A percentile compares a stretch with the other conserved stretches of the same genome.
Conservation (phyloP, 2,888 invertebrate species). For the Hydroisotoma schaefferi region DNA sequence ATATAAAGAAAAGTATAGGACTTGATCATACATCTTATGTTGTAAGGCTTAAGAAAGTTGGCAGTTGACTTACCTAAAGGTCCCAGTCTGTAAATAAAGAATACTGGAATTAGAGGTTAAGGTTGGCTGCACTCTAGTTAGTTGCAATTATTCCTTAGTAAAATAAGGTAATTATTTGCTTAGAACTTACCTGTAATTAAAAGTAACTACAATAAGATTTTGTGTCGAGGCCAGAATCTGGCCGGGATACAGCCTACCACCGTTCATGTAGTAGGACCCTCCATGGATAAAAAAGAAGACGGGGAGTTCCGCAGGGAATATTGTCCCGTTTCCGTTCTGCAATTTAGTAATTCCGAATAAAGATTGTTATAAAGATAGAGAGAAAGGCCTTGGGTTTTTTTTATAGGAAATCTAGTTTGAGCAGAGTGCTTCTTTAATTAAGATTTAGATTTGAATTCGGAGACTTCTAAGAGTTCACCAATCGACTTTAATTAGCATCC, state of each 20-base stretch:
- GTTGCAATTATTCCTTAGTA: too few relatives aligned
- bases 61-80: slow-evolving; percentile 50
- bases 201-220: slow-evolving; percentile 50
- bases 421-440: too few relatives aligned
- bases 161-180: too few relatives aligned
- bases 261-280: slow-evolving; percentile 51
- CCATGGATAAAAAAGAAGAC: slow-evolving; percentile 52
- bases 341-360: too few relatives aligned
- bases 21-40: too few relatives aligned
- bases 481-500: too few relatives aligned
- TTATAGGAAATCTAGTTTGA: too few relatives aligned
- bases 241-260: slow-evolving; percentile 51
- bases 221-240: slow-evolving; percentile 50
- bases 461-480: too few relatives aligned
- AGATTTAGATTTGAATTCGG: too few relatives aligned
- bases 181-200: slow-evolving; percentile 49
- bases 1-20: too few relatives aligned
- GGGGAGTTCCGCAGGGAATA: slow-evolving; percentile 48
- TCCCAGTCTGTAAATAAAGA: slow-evolving; percentile 47
- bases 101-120: not conserved
- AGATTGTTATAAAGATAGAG: too few relatives aligned
- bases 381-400: too few relatives aligned
- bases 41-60: not conserved
- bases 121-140: not conserved
- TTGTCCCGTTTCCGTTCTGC: slow-evolving; percentile 33